Conservation (phyloP, 2,888 invertebrate genomes). For the Caradrina clavipalpis region DNA sequence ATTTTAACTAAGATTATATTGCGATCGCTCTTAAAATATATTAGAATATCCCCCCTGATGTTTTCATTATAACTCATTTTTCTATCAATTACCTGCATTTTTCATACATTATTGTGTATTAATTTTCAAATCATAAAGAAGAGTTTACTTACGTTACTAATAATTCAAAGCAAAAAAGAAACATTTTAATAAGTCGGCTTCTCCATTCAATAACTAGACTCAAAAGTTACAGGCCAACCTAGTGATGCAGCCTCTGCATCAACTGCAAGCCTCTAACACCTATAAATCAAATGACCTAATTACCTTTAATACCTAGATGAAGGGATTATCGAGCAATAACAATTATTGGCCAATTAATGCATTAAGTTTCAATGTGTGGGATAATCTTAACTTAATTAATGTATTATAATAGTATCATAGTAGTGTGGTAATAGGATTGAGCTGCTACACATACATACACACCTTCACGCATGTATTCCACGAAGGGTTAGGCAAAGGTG, state of each 20-base stretch:
- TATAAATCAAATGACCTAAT: constrained; percentile 20
- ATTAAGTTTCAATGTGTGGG: constrained; percentile 39
- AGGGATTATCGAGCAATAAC: constrained; percentile 27
- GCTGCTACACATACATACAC: neutral
- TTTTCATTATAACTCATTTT: no score
- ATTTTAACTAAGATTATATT: no score
- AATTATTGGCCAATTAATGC: constrained; percentile 30
- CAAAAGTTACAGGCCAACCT: neutral
- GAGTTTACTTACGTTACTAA: no score
- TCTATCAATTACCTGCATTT: no score
- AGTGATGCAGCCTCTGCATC: neutral
- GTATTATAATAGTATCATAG: neutral
- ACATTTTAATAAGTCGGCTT: no score
- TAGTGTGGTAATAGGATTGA: neutral
- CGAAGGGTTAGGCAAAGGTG: no score
- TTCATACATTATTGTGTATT: no score
- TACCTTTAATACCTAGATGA: constrained; percentile 16
- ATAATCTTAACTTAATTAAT: constrained; percentile 21
- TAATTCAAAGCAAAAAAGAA: no score
- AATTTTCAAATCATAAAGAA: no score
- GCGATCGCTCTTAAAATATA: no score
- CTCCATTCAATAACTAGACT: neutral
- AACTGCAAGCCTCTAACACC: neutral
- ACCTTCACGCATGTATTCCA: no score
- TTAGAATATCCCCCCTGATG: no score